Base-by-base conservation (phyloP, 2,797 vertebrate genomes). In the Cuculus canorus region DNA sequence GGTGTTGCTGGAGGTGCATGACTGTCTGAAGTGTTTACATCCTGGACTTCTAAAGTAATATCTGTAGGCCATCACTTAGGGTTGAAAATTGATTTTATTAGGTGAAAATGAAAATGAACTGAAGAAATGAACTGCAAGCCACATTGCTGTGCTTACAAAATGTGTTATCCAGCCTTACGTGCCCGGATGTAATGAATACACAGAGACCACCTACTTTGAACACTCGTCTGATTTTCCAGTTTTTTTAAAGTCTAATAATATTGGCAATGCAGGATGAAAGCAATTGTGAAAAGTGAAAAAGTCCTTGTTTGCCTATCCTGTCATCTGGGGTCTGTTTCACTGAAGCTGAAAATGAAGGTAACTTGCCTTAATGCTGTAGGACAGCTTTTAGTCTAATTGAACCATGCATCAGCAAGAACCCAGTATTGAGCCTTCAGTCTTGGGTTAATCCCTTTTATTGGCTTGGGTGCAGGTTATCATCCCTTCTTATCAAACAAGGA, bases 71-170 rank as follows among this genome's bases (percentile, higher is more conserved):
- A 96, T 94, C 94, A 92, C 95, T 93, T 95, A 54, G 83, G 90
- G 64, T 95, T 94, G 91, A 96, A 96, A 96, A 93, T 95, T 88
- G 91, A 96, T 97, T 97, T 97, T 97, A 96, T 97, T 96, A 96
- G 92, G 95, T 91, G 94, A 96, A 96, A 96, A 96, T 80, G 90
- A 96, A 97, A 97, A 92, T 82, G 90, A 95, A 86, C 88, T 90
- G 92, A 91, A 96, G 96, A 97, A 96, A 94, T 73, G 86, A 96
- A 96, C 92, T 96, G 92, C 47, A 45, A 96, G 57, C 39, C 68
- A 82, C 69, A 90, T 72, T 95, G 93, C 88, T 33, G 92, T 7
- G 14, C 86, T 94, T 92, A 82, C 78, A 92, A 89, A 95, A 72
- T n/a, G 71, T 30, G 41, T 83, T 92, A 57, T 35, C 86, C 94